Conservation (phyloP, 2,888 invertebrate species). For the Aromia moschata region DNA sequence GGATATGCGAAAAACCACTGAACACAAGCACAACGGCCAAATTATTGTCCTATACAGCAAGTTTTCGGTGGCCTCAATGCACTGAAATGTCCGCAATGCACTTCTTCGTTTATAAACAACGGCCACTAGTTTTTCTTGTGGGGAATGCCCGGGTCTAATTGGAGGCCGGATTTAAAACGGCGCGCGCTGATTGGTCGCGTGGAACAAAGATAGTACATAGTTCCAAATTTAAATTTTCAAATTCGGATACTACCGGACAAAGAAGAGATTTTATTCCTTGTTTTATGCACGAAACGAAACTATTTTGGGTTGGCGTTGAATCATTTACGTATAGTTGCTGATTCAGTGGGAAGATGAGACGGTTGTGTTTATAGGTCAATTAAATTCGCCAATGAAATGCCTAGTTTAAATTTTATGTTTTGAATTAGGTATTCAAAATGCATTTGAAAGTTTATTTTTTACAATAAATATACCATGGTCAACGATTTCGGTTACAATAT, state of each 20-base stretch:
- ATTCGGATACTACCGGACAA: slow-evolving; percentile 26
- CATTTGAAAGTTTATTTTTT: too few species aligned
- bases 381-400: too few species aligned
- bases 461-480: too few species aligned
- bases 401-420: too few species aligned
- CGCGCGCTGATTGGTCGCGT: slow-evolving; percentile 11
- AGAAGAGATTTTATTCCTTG: slow-evolving; percentile 22
- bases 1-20: slow-evolving; percentile 15
- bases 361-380: neutral
- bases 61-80: slow-evolving; percentile 4
- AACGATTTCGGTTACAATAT: too few species aligned
- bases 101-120: slow-evolving; percentile 43
- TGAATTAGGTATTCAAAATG: too few species aligned
- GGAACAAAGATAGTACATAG: slow-evolving; percentile 33
- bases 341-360: slow-evolving; percentile 1
- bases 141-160: slow-evolving; percentile 31
- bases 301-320: slow-evolving; percentile 22
- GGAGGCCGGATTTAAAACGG: slow-evolving; percentile 19
- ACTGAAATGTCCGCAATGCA: slow-evolving; percentile 21
- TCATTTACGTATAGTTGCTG: slow-evolving; percentile 11
- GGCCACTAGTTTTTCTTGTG: slow-evolving; percentile 35
- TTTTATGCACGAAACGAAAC: slow-evolving; percentile 14
- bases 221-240: slow-evolving; percentile 43
- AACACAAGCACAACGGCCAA: slow-evolving; percentile 21
- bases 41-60: slow-evolving; percentile 3